Base-by-base conservation (phyloP, 2,888 invertebrate species). In the Hirtodrosophila trivittata region DNA sequence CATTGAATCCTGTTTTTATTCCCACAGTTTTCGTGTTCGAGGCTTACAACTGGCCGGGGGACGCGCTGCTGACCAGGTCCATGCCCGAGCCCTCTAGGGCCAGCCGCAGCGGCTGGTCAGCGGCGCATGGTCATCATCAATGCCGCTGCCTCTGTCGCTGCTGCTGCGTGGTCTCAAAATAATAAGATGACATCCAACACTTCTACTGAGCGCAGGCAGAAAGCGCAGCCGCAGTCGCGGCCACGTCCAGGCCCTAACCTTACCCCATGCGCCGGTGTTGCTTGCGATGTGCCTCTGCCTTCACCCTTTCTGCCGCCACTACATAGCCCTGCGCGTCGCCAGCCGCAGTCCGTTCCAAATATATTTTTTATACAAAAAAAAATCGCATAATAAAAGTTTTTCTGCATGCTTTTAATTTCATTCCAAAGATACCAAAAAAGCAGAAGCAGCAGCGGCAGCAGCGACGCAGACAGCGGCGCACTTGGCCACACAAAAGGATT, bases 121-220 rank as follows among this genome's bases (percentile, higher is more conserved):
- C 83, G 70, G 68, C 78, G 75, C 81, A 82, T 69, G 73, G 82
- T 77, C 80, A 85, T 77, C 77, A 77, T 75, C 81, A 77, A 67
- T 64, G 75, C 73, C 58, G 65, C 65, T 66, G 55, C 54, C 50
- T 46, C 55, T 52, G 28, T 5, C 9, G 51, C 51, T 39, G 51
- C 56, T 52, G 63, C 50, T 43, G 66, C 81, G 52, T 85, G 82
- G 85, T 84, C 81, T 78, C 69, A 55, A 75, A 88, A 90, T 89
- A 90, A 90, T 89, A 89, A 90, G 89, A 90, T 91, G 90, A 91
- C 91, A 91, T 91, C 89, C 90, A 91, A 91, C 91, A 90, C 90
- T 90, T 91, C 89, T 89, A 88, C 86, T 81, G 39, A 54, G 54
- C 43, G 43, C 59, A 66, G 56, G 62, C 68, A 54, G 26, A 65